Evolutionary conservation across 2,797 vertebrate genomes (phyloP), one percentile per base, ranked within the genome.

Genomic region (Erpetoichthys calabaricus): DNA sequence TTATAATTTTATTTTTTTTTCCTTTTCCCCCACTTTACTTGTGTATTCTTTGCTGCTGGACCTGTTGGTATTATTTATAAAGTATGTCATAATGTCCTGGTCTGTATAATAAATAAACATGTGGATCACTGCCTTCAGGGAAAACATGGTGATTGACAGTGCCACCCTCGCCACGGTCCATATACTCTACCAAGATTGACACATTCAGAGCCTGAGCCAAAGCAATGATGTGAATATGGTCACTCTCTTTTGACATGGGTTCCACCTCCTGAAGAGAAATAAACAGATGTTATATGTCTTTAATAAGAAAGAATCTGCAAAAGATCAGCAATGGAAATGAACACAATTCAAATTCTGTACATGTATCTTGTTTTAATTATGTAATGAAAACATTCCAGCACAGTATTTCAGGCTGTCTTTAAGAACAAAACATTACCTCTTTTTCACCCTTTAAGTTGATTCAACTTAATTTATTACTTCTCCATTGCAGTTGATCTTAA

Each of bases 191-290:
- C 73, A 90, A 83, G 74, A 97, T 89, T 68, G 91, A 83, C 58
- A 94, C 87, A 47, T 86, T 76, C 64, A 97, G 79, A 47, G 91
- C 92, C 80, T 94, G 87, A 41, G 94, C 91, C 68, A 97, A 81
- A 5, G 92, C 90, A 65, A 97, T 95, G 85, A 97, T 91, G 86
- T 97, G 94, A 80, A 97, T 96, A 76, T 97, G 92, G 77, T 96
- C 92, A 2, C 92, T 95, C 76, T 95, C 92, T 81, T 95, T 93
- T 62, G 90, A 91, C 93, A 94, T 96, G 53, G 93, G 93, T 64
- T 96, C 93, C 54, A 96, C 92, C 65, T 96, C 92, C 92, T 97
- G 73, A 5, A 2, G 3, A 58, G 53, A 45, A 5, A 8, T 5
- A 25, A 42, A 9, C 25, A 55, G 2, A 56, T n/a, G 3, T 51